Evolutionary conservation across 2,888 invertebrate genomes (phyloP).

Genomic region (Melinaea menophilus): DNA sequence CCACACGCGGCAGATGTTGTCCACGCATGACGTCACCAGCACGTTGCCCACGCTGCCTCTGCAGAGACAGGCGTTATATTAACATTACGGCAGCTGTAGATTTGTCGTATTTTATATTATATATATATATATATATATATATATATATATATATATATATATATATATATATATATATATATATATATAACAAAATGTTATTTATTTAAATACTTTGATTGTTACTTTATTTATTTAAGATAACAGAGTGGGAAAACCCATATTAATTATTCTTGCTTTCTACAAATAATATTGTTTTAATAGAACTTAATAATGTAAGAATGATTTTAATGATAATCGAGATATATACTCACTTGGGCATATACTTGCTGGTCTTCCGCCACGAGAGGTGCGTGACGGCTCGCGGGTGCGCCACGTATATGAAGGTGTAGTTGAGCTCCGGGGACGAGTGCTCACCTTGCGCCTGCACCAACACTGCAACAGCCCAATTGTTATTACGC

Average conservation of each 20-base stretch:
- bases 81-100: too few relatives aligned
- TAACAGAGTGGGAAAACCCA: too few relatives aligned
- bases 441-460: slow-evolving; percentile 80
- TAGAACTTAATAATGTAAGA: background rate
- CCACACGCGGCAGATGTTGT: slow-evolving; percentile 99
- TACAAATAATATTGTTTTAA: background rate
- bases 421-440: slow-evolving; percentile 93
- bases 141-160: background rate
- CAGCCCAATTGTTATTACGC: slow-evolving; percentile 10
- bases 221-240: too few relatives aligned
- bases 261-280: too few relatives aligned
- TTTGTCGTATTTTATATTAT: background rate
- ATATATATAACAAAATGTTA: too few relatives aligned
- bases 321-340: background rate
- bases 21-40: slow-evolving; percentile 97
- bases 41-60: slow-evolving; percentile 98
- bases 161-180: background rate
- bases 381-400: slow-evolving; percentile 98
- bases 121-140: background rate
- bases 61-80: slow-evolving; percentile 36
- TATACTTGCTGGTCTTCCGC: slow-evolving; percentile 99
- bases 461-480: slow-evolving; percentile 84
- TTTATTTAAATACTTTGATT: background rate
- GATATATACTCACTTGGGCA: slow-evolving; percentile 89
- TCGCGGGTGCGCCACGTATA: slow-evolving; percentile 97